Evolutionary conservation across 2,797 vertebrate species (phyloP), one percentile per base, ranked within the genome.

Genomic region (Cirrhinus mrigala): DNA sequence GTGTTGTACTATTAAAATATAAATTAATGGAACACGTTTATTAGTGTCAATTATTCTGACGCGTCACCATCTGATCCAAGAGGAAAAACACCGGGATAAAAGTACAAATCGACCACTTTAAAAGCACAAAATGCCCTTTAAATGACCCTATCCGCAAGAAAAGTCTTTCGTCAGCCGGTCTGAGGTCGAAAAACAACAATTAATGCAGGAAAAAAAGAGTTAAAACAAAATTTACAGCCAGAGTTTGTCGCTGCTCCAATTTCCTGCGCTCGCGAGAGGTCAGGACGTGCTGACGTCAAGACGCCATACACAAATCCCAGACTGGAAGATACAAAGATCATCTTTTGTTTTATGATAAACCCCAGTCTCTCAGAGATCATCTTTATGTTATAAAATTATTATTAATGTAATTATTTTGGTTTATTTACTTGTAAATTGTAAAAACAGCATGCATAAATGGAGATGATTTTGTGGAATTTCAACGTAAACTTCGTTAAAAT

Each of bases 211-310:
- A 14, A 70, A 77, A 46, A 78, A 14, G 12, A 48, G 27, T 58
- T 70, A 60, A 85, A 85, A 56, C n/a, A 33, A 76, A 71, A 70
- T 79, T n/a, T 46, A 20, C 33, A 68, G 50, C 74, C 62, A 78
- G 46, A 68, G 74, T 85, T 88, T 82, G 74, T 71, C 73, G 80
- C 73, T 74, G 88, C 90, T 89, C 83, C 89, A 82, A 81, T 86
- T 91, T 90, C 87, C 90, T 88, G 87, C 85, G 88, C 83, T 89
- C 81, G 87, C 71, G 86, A 89, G 89, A 90, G 87, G 80, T 91
- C 76, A 69, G 78, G 82, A 71, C 88, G 88, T 14, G 46, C 10
- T 89, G 80, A 87, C 88, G 88, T 85, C 83, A 85, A 52, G 40
- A 85, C 33, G 64, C 83, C 77, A 40, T 16, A 1, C 40, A 44